These are phyloP conservation scores for Carposina sasakii DNA, from an alignment of 1,140 invertebrate species.

Conservation along the genomic window DNA sequence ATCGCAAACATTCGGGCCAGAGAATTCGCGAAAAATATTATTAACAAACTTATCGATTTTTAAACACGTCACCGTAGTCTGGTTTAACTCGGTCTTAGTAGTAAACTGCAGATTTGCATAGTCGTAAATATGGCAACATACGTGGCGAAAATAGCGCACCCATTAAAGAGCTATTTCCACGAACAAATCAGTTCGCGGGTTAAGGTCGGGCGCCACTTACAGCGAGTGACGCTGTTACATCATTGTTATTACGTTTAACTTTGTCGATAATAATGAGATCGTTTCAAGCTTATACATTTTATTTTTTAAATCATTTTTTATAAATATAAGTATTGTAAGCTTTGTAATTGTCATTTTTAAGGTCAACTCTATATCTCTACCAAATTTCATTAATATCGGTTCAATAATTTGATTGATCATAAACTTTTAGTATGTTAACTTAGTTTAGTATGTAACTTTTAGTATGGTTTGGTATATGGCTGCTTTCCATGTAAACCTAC, in stretches of 20 bases:
- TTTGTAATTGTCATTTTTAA: background rate
- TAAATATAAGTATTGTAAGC: background rate
- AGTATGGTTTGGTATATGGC: too few relatives aligned
- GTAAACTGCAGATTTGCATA: too few relatives aligned
- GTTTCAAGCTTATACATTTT: background rate
- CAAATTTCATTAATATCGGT: background rate
- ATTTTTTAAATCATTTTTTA: background rate
- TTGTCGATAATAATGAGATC: background rate
- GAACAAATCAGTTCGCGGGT: slow-evolving; percentile 34
- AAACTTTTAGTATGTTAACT: too few relatives aligned
- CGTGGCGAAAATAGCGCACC: slow-evolving; percentile 6
- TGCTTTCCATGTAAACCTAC: too few relatives aligned
- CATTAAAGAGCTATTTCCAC: slow-evolving; percentile 36
- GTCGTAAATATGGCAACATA: background rate
- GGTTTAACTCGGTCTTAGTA: too few relatives aligned
- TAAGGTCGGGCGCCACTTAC: background rate
- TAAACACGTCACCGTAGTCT: too few relatives aligned
- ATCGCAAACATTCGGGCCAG: too few relatives aligned
- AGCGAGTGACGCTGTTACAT: background rate
- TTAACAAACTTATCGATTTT: too few relatives aligned
- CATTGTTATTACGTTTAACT: background rate
- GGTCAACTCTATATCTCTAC: background rate
- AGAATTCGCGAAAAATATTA: too few relatives aligned
- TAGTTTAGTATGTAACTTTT: too few relatives aligned
- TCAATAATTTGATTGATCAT: too few relatives aligned